Evolutionary conservation across 1,140 invertebrate genomes (phyloP).

Genomic region (Megalonaias nervosa): DNA sequence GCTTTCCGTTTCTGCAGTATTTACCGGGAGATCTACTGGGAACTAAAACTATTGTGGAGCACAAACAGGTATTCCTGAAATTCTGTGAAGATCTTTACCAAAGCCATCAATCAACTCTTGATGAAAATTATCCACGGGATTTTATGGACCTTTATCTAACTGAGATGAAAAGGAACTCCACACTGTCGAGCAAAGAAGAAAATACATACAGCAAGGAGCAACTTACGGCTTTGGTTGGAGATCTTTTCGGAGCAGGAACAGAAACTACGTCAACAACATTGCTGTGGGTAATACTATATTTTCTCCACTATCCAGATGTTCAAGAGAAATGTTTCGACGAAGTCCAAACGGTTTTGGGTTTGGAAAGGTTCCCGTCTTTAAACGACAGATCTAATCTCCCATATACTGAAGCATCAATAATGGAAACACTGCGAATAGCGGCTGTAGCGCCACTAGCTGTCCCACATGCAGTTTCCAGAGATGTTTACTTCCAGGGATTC

Average conservation of each 20-base stretch:
- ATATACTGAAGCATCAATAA: conserved; percentile 41
- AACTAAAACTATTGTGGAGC: conserved; percentile 18
- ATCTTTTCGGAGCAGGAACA: conserved; percentile 91
- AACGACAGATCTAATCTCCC: conserved; percentile 31
- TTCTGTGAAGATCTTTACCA: no score
- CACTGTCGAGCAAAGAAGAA: neutral
- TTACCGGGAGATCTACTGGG: conserved; percentile 50
- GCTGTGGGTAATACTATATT: no score
- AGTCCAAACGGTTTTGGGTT: conserved; percentile 76
- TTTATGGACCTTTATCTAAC: conserved; percentile 38
- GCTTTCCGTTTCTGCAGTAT: conserved; percentile 36
- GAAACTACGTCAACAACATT: conserved; percentile 77
- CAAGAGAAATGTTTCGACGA: conserved; percentile 88
- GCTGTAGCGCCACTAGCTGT: conserved; percentile 65
- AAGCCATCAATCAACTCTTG: neutral
- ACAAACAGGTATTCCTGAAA: neutral
- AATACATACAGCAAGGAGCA: conserved; percentile 18
- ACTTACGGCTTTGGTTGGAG: conserved; percentile 67
- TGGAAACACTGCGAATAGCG: conserved; percentile 39
- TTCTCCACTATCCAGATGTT: conserved; percentile 68
- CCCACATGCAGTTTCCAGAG: conserved; percentile 56
- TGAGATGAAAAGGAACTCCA: conserved; percentile 35
- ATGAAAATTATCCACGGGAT: conserved; percentile 24
- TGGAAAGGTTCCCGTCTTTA: conserved; percentile 19
- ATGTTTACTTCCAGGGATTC: conserved; percentile 47